A percentile compares a stretch with the other conserved stretches of the same genome.
phyloP scores from a whole-genome alignment of 2,797 vertebrate genomes.

The Atherinosoma microstoma region DNA sequence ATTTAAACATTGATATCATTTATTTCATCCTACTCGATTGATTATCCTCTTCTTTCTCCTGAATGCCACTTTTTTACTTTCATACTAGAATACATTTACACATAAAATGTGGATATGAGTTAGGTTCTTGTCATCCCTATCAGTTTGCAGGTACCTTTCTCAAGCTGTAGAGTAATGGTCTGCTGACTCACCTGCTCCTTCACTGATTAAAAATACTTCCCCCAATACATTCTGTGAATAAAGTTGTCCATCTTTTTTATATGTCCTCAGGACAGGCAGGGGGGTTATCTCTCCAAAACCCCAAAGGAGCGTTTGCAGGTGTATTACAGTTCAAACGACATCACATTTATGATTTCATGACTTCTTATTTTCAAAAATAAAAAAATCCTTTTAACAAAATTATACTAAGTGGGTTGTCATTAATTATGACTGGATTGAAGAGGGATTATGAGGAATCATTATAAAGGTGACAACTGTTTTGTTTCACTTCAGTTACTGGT shows the following conservation, averaged over 20 bases:
- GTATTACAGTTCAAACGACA: too few species aligned
- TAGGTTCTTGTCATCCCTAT: neutral
- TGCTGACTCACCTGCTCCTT: neutral
- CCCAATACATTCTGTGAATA: too few species aligned
- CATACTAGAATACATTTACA: neutral
- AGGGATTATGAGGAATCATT: too few species aligned
- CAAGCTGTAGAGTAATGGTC: neutral
- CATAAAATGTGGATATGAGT: neutral
- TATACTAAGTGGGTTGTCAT: too few species aligned
- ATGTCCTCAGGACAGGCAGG: conserved; percentile 11
- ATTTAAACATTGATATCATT: neutral
- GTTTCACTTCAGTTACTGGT: too few species aligned
- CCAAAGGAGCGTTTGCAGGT: too few species aligned
- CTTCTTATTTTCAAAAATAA: too few species aligned
- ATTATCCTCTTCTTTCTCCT: neutral
- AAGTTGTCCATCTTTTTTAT: neutral
- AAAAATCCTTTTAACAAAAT: too few species aligned
- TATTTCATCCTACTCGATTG: neutral
- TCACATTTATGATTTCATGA: too few species aligned
- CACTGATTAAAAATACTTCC: conserved; percentile 14
- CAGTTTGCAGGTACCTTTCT: neutral
- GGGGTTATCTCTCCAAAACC: neutral
- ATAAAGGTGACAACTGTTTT: too few species aligned
- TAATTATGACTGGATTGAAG: too few species aligned
- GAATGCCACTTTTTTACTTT: neutral